Base-by-base conservation (phyloP, 2,113 vertebrate genomes). In the Pteronura brasiliensis region DNA sequence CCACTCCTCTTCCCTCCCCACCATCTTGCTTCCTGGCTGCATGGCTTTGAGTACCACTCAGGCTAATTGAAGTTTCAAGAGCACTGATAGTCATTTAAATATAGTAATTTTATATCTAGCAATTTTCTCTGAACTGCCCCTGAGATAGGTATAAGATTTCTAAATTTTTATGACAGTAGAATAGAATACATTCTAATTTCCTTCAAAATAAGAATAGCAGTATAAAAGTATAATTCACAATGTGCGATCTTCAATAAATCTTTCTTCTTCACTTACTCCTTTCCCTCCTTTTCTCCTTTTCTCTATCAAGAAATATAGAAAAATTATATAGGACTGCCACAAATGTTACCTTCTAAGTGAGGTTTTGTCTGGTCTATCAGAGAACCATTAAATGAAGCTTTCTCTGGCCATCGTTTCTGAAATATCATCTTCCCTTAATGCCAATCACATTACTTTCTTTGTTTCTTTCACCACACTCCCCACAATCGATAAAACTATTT, bases 1-100 rank as follows among this genome's bases (percentile, higher is more conserved):
- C 20, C 17, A 36, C 17, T 21, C 13, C 4, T 72, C 3, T 47
- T 7, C 27, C 7, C 31, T 61, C 39, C 86, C 63, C 39, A 49
- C 18, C 27, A 18, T 42, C 82, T 85, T 95, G 55, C 63, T 91
- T 81, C 63, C 65, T 95, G 82, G 7, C 27, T 90, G 3, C 25
- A 44, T 39, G 23, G 36, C 17, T 96, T 84, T 63, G 47, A 96
- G 88, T 79, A 87, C 63, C 61, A 90, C 74, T 96, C 49, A 77
- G 36, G n/a, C 65, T 94, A 95, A 95, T 65, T 92, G 83, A 97
- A 81, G 2, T 94, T 97, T 97, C 49, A 85, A 91, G 81, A 96
- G 77, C 42, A 81, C 25, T 86, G 92, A 92, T 59, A 88, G 23
- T n/a, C 77, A 96, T 63, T 88, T 96, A 96, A 97, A 95, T 82